A percentile compares a stretch with the other conserved stretches of the same genome.
Conservation (phyloP, 1,140 invertebrate species). For the Helicoverpa zea region DNA sequence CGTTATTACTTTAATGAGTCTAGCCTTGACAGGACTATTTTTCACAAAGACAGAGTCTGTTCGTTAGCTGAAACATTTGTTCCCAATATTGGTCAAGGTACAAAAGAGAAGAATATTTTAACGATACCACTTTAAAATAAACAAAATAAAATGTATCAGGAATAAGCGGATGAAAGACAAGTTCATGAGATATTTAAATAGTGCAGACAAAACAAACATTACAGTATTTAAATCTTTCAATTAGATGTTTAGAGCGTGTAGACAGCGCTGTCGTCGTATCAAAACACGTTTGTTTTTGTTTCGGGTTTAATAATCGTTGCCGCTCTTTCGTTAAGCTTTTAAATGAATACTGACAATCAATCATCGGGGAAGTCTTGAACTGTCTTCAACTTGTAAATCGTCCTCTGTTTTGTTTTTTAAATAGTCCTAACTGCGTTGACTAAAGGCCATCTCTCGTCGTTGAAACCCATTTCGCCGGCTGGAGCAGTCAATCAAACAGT, state of each 20-base stretch:
- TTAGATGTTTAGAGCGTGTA: constrained; percentile 3
- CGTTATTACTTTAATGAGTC: constrained; percentile 44
- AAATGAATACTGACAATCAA: constrained; percentile 15
- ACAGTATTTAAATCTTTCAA: constrained; percentile 32
- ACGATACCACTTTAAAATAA: not conserved
- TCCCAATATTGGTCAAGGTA: not conserved
- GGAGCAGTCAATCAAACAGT: constrained; percentile 23
- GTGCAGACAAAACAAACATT: constrained; percentile 25
- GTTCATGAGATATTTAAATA: constrained; percentile 8
- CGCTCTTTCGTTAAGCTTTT: not conserved
- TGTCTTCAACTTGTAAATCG: not conserved
- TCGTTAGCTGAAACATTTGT: constrained; percentile 24
- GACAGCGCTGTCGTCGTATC: constrained; percentile 26
- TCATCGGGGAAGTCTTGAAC: not conserved
- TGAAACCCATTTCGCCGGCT: not conserved
- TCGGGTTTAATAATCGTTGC: not conserved
- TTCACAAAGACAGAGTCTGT: constrained; percentile 30
- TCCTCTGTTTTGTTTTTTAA: not conserved
- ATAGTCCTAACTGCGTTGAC: not conserved
- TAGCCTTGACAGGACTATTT: constrained; percentile 42
- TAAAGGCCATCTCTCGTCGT: not conserved
- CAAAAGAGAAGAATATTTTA: not conserved
- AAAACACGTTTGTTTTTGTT: constrained; percentile 8
- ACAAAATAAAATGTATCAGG: constrained; percentile 3
- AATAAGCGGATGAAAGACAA: constrained; percentile 1